Conservation (phyloP, 1,140 invertebrate genomes). For the Drosophila pseudoananassae region DNA sequence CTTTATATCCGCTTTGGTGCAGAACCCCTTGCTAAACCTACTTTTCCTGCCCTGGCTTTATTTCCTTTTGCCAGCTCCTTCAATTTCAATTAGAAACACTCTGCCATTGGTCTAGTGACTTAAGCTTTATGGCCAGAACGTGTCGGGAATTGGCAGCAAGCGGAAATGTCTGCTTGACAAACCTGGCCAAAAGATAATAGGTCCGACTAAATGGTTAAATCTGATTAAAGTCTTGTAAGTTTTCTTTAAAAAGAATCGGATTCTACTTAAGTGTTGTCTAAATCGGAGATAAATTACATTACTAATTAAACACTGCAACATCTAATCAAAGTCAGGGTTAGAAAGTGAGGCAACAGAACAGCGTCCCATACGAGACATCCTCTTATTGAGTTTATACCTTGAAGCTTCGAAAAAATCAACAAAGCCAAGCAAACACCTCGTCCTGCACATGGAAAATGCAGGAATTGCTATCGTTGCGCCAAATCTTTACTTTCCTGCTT, state of each 20-base stretch:
- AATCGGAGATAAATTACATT: neutral
- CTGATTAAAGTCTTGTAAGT: neutral
- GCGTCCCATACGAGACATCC: neutral
- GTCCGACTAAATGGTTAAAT: slow-evolving; percentile 3
- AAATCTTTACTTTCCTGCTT: slow-evolving; percentile 25
- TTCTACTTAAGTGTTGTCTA: neutral
- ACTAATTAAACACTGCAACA: neutral
- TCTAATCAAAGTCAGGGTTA: neutral
- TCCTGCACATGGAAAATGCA: slow-evolving; percentile 12
- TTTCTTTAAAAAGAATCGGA: no score
- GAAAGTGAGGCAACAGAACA: no score
- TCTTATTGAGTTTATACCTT: slow-evolving; percentile 3
- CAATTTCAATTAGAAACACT: slow-evolving; percentile 74
- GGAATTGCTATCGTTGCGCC: slow-evolving; percentile 21
- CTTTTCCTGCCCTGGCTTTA: slow-evolving; percentile 8
- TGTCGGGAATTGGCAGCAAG: slow-evolving; percentile 54
- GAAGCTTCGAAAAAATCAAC: slow-evolving; percentile 8
- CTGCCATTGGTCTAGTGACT: slow-evolving; percentile 56
- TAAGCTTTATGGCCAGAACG: slow-evolving; percentile 55
- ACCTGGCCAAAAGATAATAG: slow-evolving; percentile 38
- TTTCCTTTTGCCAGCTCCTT: slow-evolving; percentile 18
- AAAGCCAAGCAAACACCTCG: slow-evolving; percentile 26
- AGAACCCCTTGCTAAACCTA: slow-evolving; percentile 11
- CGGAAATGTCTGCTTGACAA: slow-evolving; percentile 41
- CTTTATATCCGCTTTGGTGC: slow-evolving; percentile 31